These are phyloP conservation scores for Catocala nupta DNA, from an alignment of 2,888 invertebrate species.

Conservation along the genomic window DNA sequence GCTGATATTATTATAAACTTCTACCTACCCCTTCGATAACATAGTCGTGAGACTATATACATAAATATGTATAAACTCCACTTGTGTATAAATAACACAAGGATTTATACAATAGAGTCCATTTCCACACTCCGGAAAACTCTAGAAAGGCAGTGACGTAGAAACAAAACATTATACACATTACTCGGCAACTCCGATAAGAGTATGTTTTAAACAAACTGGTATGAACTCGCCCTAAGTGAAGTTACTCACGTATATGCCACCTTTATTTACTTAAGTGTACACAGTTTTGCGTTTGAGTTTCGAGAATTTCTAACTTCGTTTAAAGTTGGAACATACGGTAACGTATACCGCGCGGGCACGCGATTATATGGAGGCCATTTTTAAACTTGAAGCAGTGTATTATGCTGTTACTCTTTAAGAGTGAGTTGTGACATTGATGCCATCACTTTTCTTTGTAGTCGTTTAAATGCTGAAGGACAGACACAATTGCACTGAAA, in stretches of 20 bases:
- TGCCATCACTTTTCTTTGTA: too few relatives aligned
- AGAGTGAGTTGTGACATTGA: too few relatives aligned
- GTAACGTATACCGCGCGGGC: not conserved
- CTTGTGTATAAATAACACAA: too few relatives aligned
- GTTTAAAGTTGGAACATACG: conserved; percentile 32
- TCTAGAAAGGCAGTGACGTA: not conserved
- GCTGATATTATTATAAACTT: too few relatives aligned
- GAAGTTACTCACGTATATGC: conserved; percentile 26
- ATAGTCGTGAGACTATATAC: too few relatives aligned
- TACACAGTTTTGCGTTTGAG: conserved; percentile 52
- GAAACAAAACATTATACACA: conserved; percentile 22
- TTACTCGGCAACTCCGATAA: conserved; percentile 35
- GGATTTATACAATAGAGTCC: too few relatives aligned
- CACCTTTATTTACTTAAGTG: conserved; percentile 55
- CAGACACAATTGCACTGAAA: too few relatives aligned
- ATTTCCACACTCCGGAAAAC: not conserved
- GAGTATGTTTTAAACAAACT: conserved; percentile 38
- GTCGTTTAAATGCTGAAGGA: too few relatives aligned
- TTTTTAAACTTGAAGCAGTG: too few relatives aligned
- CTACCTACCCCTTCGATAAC: too few relatives aligned
- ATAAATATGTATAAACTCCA: too few relatives aligned
- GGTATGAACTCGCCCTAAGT: conserved; percentile 25
- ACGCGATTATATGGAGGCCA: not conserved
- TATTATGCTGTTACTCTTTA: not conserved
- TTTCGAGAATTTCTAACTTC: conserved; percentile 50